Conservation (phyloP, 2,797 vertebrate genomes). For the Phrynocephalus forsythii region DNA sequence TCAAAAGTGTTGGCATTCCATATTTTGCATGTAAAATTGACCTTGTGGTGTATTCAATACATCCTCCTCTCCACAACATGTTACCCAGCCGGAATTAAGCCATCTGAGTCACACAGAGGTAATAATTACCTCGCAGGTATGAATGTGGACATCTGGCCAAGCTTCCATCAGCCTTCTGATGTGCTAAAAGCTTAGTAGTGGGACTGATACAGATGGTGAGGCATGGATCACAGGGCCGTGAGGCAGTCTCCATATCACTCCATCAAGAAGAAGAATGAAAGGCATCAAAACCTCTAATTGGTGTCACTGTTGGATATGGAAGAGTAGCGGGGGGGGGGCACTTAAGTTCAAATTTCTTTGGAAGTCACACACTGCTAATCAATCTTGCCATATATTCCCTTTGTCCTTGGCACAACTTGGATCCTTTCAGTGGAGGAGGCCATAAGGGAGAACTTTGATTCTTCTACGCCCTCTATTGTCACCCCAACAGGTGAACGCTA, state of each 20-base stretch:
- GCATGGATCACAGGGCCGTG: background rate
- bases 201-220: conserved; percentile 18
- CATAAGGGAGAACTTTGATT: conserved; percentile 20
- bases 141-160: background rate
- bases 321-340: background rate
- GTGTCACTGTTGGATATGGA: background rate
- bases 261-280: background rate
- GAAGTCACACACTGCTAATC: background rate
- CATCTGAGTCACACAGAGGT: background rate
- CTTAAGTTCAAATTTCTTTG: background rate
- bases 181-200: conserved; percentile 4
- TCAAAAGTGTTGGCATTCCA: background rate
- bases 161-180: conserved; percentile 6
- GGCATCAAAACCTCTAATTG: background rate
- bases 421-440: background rate
- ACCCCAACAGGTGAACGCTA: conserved; percentile 27
- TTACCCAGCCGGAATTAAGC: no score
- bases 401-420: background rate
- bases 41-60: background rate
- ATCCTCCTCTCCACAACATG: background rate
- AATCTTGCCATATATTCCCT: background rate
- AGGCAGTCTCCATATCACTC: background rate
- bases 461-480: background rate
- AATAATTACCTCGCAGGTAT: background rate
- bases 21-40: background rate